Conservation (phyloP, 2,888 invertebrate species). For the Pterostichus niger region DNA sequence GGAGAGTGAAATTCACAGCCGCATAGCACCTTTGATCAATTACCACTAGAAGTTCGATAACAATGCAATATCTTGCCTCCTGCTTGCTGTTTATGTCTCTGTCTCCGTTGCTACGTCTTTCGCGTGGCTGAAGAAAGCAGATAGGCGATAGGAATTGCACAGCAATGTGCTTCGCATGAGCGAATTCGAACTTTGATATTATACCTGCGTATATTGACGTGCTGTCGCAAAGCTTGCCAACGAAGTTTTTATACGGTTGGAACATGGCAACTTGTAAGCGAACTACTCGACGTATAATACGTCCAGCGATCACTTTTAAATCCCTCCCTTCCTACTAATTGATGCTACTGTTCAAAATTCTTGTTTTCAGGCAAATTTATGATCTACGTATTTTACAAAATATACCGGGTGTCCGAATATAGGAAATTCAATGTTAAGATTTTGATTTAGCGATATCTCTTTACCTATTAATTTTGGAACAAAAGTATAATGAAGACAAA, state of each 20-base stretch:
- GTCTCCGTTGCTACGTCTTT: constrained; percentile 19
- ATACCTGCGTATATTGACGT: constrained; percentile 44
- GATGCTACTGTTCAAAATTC: too few species aligned
- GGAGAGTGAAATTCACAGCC: constrained; percentile 15
- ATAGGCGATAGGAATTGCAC: constrained; percentile 51
- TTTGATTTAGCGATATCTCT: too few species aligned
- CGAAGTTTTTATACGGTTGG: constrained; percentile 17
- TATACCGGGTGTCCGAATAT: too few species aligned
- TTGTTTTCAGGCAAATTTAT: too few species aligned
- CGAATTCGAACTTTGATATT: constrained; percentile 56
- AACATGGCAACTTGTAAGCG: constrained; percentile 18
- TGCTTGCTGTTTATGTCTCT: background rate
- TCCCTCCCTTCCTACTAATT: too few species aligned
- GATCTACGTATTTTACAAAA: too few species aligned
- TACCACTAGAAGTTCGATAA: constrained; percentile 46
- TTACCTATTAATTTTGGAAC: too few species aligned
- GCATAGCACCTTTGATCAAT: constrained; percentile 44
- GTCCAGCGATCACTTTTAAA: too few species aligned
- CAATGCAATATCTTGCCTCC: constrained; percentile 44
- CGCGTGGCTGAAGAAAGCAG: constrained; percentile 52
- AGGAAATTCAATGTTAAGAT: too few species aligned
- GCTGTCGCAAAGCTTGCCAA: background rate
- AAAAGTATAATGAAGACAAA: too few species aligned
- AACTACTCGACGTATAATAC: background rate
- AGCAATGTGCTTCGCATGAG: constrained; percentile 48